Base-by-base conservation (phyloP, 2,113 vertebrate genomes). In the Oncorhynchus tshawytscha region DNA sequence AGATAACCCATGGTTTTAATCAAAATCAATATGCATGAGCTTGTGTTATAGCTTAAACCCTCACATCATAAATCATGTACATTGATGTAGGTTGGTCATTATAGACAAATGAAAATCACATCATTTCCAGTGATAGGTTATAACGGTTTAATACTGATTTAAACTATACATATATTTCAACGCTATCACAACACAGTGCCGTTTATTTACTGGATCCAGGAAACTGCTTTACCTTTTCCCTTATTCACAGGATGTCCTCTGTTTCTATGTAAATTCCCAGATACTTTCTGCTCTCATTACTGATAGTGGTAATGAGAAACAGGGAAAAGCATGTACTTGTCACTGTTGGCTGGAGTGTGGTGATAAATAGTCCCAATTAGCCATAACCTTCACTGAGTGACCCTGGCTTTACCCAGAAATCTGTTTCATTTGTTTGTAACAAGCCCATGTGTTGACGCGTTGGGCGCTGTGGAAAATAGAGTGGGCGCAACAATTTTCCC, bases 331-430 rank as follows among this genome's bases (percentile, higher is more conserved):
- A 85, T 89, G 91, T 90, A 87, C 86, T 91, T 92, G 90, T 92
- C 90, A 90, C 85, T 78, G 83, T 83, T 83, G 85, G 87, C 82
- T 81, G 73, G 72, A 78, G 81, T 65, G 73, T 81, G 78, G 81
- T 92, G 91, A 92, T 91, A 91, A 92, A 92, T 91, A 79, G 83
- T 82, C 84, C 86, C 87, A 92, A 91, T 92, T 92, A 92, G 81
- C 74, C 8, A 81, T 90, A 90, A 92, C 91, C 90, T 92, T 92
- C 90, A 87, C 67, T 81, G 71, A 84, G 76, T 83, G 83, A 86
- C 86, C 88, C 7, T 64, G 81, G 72, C 83, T 84, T 86, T 76
- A 54, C 73, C 79, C 72, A 15, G 20, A 76, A 83, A 83, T 70
- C 79, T 34, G 73, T 78, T 81, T 81, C 79, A 84, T 87, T 88